Conservation (phyloP, 2,888 invertebrate genomes). For the Andrena hattorfiana region DNA sequence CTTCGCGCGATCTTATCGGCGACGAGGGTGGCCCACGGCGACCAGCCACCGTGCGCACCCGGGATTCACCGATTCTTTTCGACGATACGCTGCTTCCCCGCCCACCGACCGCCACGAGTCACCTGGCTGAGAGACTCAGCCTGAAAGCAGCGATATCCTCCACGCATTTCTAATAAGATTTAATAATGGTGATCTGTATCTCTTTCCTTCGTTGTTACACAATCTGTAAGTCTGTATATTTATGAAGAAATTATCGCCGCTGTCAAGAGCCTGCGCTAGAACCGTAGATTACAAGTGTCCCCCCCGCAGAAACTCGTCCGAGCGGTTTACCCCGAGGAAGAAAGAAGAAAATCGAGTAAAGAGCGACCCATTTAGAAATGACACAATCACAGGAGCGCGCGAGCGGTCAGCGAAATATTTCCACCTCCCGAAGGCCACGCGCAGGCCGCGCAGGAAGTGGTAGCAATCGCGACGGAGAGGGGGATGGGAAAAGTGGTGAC, state of each 20-base stretch:
- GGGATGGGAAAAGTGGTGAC: slow-evolving; percentile 13
- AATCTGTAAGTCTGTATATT: too few relatives aligned
- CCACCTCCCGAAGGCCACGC: slow-evolving; percentile 44
- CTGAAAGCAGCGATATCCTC: too few relatives aligned
- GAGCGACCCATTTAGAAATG: slow-evolving; percentile 59
- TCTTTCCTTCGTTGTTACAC: too few relatives aligned
- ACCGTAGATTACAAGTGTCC: not conserved
- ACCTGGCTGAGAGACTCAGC: too few relatives aligned
- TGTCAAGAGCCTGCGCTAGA: too few relatives aligned
- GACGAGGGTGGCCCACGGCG: slow-evolving; percentile 50
- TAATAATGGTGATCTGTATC: too few relatives aligned
- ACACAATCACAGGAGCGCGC: slow-evolving; percentile 64
- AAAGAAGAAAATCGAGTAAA: slow-evolving; percentile 44
- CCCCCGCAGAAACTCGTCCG: not conserved
- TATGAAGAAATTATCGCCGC: not conserved
- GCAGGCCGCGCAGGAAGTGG: slow-evolving; percentile 55
- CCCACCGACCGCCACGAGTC: not conserved
- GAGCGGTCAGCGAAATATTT: slow-evolving; percentile 64
- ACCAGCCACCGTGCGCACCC: slow-evolving; percentile 16
- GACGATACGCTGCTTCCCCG: slow-evolving; percentile 8
- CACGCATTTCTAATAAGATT: not conserved
- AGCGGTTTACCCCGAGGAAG: not conserved
- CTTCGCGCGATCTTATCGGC: slow-evolving; percentile 49
- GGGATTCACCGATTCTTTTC: slow-evolving; percentile 48
- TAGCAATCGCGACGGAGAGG: slow-evolving; percentile 26